phyloP scores from a whole-genome alignment of 1,140 invertebrate genomes.

The Akabosia matsudoensis region DNA sequence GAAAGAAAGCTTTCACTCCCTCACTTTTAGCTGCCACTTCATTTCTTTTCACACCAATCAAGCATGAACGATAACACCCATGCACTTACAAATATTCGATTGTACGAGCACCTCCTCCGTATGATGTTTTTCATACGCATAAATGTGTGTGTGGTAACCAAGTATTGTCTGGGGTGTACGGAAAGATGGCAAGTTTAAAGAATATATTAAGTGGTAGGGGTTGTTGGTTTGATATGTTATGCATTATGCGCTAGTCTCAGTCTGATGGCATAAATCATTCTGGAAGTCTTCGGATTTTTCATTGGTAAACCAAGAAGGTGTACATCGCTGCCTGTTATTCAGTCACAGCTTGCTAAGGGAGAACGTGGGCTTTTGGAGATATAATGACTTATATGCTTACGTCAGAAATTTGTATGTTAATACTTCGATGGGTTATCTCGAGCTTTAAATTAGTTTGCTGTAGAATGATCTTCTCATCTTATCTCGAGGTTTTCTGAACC shows the following conservation, averaged over 20 bases:
- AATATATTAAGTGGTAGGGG: not conserved
- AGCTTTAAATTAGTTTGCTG: too few relatives aligned
- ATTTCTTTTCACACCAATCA: constrained; percentile 14
- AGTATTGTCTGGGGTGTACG: not conserved
- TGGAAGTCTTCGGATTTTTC: not conserved
- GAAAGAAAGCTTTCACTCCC: not conserved
- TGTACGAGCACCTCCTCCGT: too few relatives aligned
- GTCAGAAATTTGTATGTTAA: too few relatives aligned
- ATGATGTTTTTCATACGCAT: not conserved
- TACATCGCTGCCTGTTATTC: not conserved
- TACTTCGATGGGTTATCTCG: too few relatives aligned
- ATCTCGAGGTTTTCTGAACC: too few relatives aligned
- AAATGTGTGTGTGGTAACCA: not conserved
- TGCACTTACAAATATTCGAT: too few relatives aligned
- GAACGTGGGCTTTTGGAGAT: too few relatives aligned
- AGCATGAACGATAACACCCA: constrained; percentile 4
- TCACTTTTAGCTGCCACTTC: not conserved
- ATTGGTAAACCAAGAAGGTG: not conserved
- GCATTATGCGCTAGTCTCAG: not conserved
- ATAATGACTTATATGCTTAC: too few relatives aligned
- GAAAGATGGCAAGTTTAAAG: not conserved
- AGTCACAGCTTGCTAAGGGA: too few relatives aligned
- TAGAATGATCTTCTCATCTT: too few relatives aligned
- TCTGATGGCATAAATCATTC: not conserved
- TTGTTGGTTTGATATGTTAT: not conserved